phyloP scores from a whole-genome alignment of 2,888 invertebrate species.

The Itoplectis maculator region DNA sequence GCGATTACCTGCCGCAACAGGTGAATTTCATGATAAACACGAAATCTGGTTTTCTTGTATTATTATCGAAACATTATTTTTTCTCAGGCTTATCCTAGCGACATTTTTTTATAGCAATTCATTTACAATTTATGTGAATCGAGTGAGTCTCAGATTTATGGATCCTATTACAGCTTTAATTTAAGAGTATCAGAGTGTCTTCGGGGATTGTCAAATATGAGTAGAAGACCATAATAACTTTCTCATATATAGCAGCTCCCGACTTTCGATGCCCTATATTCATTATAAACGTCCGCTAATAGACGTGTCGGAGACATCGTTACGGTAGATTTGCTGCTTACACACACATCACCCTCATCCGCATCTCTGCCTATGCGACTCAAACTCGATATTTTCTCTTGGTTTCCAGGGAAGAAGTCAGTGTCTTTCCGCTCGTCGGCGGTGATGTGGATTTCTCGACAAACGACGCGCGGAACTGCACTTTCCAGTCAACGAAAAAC shows the following conservation, averaged over 20 bases:
- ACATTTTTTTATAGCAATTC: too few relatives aligned
- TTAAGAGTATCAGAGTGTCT: too few relatives aligned
- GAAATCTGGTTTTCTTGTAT: not conserved
- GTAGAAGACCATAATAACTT: too few relatives aligned
- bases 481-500: constrained; percentile 58
- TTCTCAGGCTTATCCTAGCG: too few relatives aligned
- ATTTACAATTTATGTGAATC: too few relatives aligned
- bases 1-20: not conserved
- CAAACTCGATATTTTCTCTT: constrained; percentile 46
- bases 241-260: not conserved
- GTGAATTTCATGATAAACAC: not conserved
- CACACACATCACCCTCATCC: constrained; percentile 5
- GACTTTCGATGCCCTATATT: not conserved
- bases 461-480: constrained; percentile 49
- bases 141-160: too few relatives aligned
- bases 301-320: constrained; percentile 38
- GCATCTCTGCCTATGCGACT: constrained; percentile 8
- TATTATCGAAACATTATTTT: not conserved
- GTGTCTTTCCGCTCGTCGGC: constrained; percentile 44
- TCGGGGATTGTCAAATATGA: too few relatives aligned
- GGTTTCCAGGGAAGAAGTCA: constrained; percentile 52
- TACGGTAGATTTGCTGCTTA: constrained; percentile 22
- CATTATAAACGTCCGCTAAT: constrained; percentile 33
- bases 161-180: too few relatives aligned
- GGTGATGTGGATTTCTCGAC: constrained; percentile 62